Conservation (phyloP, 2,888 invertebrate genomes). For the Pammene aurita region DNA sequence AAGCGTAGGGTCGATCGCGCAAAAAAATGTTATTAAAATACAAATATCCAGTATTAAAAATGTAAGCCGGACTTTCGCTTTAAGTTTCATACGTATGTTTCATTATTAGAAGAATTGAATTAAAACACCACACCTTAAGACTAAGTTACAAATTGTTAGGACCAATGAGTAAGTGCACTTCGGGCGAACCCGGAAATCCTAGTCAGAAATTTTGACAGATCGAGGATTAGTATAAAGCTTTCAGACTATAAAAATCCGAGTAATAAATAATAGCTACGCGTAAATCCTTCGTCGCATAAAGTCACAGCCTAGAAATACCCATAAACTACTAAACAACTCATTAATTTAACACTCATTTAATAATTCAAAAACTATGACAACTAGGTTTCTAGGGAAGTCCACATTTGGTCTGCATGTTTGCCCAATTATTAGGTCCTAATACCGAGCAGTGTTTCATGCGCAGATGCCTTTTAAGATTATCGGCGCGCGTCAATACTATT, state of each 20-base stretch:
- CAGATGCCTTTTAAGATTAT: conserved; percentile 87
- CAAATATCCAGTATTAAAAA: not conserved
- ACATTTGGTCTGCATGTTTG: conserved; percentile 72
- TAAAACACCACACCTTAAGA: conserved; percentile 80
- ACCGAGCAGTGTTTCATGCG: conserved; percentile 84
- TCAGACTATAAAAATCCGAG: conserved; percentile 3
- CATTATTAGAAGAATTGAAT: conserved; percentile 50
- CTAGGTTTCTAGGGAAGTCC: conserved; percentile 51
- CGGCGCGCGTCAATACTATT: conserved; percentile 85
- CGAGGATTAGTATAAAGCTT: conserved; percentile 7
- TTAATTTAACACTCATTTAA: conserved; percentile 21
- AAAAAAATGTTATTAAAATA: not conserved
- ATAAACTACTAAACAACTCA: conserved; percentile 23
- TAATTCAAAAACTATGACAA: not conserved
- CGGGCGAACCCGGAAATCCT: conserved; percentile 43
- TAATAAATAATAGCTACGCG: conserved; percentile 16
- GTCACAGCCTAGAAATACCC: conserved; percentile 25
- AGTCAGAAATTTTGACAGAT: conserved; percentile 15
- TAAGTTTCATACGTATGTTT: conserved; percentile 31
- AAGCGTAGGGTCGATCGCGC: not conserved
- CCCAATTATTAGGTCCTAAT: conserved; percentile 66
- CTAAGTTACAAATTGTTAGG: conserved; percentile 73
- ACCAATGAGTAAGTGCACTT: conserved; percentile 60
- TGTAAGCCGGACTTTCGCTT: conserved; percentile 46
- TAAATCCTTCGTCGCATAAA: conserved; percentile 16